Base-by-base conservation (phyloP, 2,113 vertebrate species). In the Willisornis vidua region DNA sequence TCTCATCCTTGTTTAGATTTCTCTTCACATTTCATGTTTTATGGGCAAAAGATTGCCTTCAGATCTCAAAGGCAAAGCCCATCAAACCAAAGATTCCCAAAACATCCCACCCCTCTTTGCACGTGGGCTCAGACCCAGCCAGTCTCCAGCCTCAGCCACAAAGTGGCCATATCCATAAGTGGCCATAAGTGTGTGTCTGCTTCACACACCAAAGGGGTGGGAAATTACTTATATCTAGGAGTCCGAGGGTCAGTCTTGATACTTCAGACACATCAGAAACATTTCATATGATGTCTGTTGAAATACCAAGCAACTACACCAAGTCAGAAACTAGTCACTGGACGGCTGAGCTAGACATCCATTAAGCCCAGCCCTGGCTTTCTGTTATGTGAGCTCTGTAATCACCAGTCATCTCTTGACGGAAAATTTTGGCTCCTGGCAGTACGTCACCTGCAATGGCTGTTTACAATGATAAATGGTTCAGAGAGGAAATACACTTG, bases 21-120 rank as follows among this genome's bases (percentile, higher is more conserved):
- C 8, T 85, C 57, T 75, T 67, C 73, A 28, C 23, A n/a, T 61
- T 78, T 82, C 19, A 49, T 23, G 24, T n/a, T 67, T 72, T 77
- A 19, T 20, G 37, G 45, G 22, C 28, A n/a, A 66, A 96, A 70
- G 19, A 24, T 6, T 24, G 16, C 29, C 49, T 72, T 85, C 24
- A 68, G 72, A 39, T 57, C 49, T 59, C 46, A 66, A 66, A 82
- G 35, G 10, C 24, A 82, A 87, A 86, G n/a, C 7, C 20, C 22
- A 46, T 57, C 49, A 59, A 74, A 45, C 10, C 7, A 2, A 7
- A 1, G 3, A 33, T 39, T 23, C 57, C 26, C 0, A 0, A 63
- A 37, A 51, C 51, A 74, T 26, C 31, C 55, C 85, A 62, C 7
- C 26, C 43, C 3, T 35, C 31, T 80, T 88, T 3, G 2, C 26